phyloP scores from a whole-genome alignment of 2,113 vertebrate species.

The Rhombomys opimus region DNA sequence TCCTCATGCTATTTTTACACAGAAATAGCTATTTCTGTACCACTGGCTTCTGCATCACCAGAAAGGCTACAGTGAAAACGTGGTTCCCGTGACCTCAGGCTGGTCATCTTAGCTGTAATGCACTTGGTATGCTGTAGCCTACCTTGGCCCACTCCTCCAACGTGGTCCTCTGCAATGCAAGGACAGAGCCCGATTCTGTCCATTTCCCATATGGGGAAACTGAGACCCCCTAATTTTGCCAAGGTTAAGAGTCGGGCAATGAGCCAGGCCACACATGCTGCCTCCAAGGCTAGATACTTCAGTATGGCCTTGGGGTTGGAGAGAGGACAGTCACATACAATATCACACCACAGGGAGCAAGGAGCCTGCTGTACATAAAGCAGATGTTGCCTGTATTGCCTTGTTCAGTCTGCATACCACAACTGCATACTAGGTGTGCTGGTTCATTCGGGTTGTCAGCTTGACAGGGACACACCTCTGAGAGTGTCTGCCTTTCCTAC shows the following conservation, averaged over 20 bases:
- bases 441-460: background rate
- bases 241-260: background rate
- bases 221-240: background rate
- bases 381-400: rapidly evolving
- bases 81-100: background rate
- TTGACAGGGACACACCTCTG: background rate
- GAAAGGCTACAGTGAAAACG: background rate
- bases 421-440: background rate
- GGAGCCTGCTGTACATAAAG: too few species aligned
- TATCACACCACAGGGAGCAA: rapidly evolving
- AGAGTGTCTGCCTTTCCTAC: background rate
- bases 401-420: background rate
- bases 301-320: rapidly evolving
- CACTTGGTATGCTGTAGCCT: background rate
- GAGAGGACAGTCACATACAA: background rate
- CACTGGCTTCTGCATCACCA: background rate
- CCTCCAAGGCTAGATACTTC: background rate
- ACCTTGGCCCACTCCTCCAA: background rate
- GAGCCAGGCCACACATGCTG: background rate
- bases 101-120: rapidly evolving
- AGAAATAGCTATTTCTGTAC: background rate
- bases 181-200: background rate
- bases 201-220: background rate
- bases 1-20: rapidly evolving
- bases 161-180: background rate